A percentile compares a stretch with the other conserved stretches of the same genome.
Conservation (phyloP, 1,140 invertebrate species). For the Diprion similis region DNA sequence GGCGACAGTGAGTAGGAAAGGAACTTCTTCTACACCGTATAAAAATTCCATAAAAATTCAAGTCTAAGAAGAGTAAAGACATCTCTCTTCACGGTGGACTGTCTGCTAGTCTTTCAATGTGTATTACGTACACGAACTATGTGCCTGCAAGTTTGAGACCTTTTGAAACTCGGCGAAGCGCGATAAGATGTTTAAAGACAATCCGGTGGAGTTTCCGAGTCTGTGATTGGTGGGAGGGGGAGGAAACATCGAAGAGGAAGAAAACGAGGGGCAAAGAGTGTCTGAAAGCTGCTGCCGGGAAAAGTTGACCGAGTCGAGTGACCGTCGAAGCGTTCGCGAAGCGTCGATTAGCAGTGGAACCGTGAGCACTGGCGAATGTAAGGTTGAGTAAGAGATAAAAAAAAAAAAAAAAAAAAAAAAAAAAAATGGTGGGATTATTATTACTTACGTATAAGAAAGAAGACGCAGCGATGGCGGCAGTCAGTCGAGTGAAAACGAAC, state of each 20-base stretch:
- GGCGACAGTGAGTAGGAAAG: neutral
- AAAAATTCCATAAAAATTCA: neutral
- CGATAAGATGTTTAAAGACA: slow-evolving; percentile 7
- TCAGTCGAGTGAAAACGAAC: too few relatives aligned
- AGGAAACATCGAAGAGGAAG: neutral
- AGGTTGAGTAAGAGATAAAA: too few relatives aligned
- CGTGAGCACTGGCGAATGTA: too few relatives aligned
- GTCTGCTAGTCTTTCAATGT: neutral
- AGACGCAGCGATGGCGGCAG: too few relatives aligned
- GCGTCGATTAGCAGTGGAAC: too few relatives aligned
- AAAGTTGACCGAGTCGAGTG: too few relatives aligned
- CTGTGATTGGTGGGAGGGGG: neutral
- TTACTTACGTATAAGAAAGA: too few relatives aligned
- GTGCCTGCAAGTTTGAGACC: neutral
- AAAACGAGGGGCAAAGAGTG: too few relatives aligned
- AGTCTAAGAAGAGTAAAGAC: neutral
- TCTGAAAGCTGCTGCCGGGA: neutral
- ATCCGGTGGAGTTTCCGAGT: neutral
- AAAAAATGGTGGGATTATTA: too few relatives aligned
- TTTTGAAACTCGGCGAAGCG: slow-evolving; percentile 7
- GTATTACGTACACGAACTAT: too few relatives aligned
- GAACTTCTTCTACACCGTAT: neutral
- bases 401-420: too few relatives aligned
- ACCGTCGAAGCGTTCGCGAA: too few relatives aligned
- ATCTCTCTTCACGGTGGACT: neutral